phyloP scores from a whole-genome alignment of 2,113 vertebrate genomes.

The Leucopsar rothschildi region DNA sequence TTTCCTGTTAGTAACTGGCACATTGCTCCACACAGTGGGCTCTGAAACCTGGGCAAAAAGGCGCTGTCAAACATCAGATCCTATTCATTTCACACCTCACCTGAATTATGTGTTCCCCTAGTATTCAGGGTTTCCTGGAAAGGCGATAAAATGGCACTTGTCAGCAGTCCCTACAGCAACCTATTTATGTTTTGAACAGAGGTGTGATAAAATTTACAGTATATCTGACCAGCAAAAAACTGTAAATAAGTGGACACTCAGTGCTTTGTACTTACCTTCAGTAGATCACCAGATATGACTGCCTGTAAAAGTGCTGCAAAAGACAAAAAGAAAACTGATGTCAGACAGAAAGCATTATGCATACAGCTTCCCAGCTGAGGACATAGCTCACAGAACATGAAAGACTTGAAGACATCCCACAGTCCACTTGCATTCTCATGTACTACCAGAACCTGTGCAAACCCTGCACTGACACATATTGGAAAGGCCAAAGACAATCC shows the following conservation, averaged over 20 bases:
- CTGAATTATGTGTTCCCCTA: neutral
- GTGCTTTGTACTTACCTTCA: constrained; percentile 70
- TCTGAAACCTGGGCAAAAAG: neutral
- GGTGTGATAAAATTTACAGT: neutral
- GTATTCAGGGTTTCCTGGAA: constrained; percentile 18
- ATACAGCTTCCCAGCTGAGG: neutral
- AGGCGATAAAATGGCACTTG: neutral
- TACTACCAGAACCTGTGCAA: neutral
- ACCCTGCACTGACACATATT: neutral
- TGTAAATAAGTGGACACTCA: neutral
- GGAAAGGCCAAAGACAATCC: neutral
- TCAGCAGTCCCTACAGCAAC: neutral
- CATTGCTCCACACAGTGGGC: neutral
- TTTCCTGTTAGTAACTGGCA: neutral
- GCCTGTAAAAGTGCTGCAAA: constrained; percentile 78
- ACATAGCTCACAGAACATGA: neutral
- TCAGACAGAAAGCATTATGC: constrained; percentile 36
- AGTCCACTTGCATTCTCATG: neutral
- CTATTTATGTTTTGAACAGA: neutral
- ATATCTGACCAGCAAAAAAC: neutral
- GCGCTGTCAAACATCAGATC: neutral
- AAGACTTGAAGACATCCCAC: neutral
- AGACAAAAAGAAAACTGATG: constrained; percentile 53
- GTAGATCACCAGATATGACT: constrained; percentile 76
- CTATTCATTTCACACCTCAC: constrained; percentile 43